Evolutionary conservation across 2,113 vertebrate genomes (phyloP), one percentile per base, ranked within the genome.

Genomic region (Tor tambroides): DNA sequence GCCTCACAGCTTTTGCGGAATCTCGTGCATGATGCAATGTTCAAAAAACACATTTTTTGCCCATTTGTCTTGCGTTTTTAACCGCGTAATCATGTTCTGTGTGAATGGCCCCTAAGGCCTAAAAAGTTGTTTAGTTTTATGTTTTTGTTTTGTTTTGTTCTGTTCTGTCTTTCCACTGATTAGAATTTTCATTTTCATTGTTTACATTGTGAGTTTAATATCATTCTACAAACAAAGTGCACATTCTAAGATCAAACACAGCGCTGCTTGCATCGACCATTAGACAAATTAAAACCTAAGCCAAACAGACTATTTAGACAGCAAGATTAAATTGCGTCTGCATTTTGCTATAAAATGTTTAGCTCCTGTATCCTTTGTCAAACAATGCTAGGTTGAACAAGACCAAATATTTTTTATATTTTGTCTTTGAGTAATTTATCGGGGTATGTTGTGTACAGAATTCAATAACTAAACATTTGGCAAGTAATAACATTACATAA

Each of bases 401-500:
- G 38, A 75, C 69, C 41, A 56, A 76, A n/a, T 69, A 30, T 43
- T 28, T 79, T 17, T 76, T 71, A n/a, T 38, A 32, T 21, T 75
- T 65, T 49, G n/a, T 49, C 26, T 41, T 80, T 84, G 51, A 43
- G 32, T 32, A 35, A 71, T 79, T 88, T 63, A 41, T 30, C 32
- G n/a, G 35, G 17, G 3, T 43, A 63, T 56, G 19, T 14, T 82
- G 63, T 32, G 28, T 56, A 23, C 65, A 80, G 61, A 54, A 80
- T 23, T 35, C 17, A 84, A 43, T 71, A 65, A 19, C 7, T 51
- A 69, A 87, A 51, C 63, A 71, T 35, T 75, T 69, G 69, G 38
- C 74, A 67, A 32, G 71, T 38, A 28, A 79, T 65, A 38, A n/a
- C n/a, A 30, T 69, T 87, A 72, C 43, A 78, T 38, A 69, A 78